phyloP scores from a whole-genome alignment of 2,888 invertebrate species.

The Meiosimyza decipiens region DNA sequence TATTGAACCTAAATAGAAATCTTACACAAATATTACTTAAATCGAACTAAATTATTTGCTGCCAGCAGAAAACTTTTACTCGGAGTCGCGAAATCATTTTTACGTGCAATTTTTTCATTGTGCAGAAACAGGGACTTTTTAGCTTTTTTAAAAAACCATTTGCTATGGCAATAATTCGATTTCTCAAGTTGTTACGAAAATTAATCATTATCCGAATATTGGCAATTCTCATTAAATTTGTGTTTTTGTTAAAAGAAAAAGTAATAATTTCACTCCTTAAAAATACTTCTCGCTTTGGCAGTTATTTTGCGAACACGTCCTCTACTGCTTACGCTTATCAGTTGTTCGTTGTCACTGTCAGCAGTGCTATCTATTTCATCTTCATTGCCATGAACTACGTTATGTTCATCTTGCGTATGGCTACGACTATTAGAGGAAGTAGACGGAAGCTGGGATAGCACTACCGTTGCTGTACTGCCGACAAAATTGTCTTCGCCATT shows the following conservation, averaged over 20 bases:
- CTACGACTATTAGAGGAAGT: constrained; percentile 34
- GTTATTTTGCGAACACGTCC: constrained; percentile 87
- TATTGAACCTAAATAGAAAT: constrained; percentile 11
- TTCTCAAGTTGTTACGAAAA: no score
- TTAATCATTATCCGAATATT: no score
- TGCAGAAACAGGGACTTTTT: no score
- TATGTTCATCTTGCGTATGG: constrained; percentile 24
- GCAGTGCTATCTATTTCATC: constrained; percentile 49
- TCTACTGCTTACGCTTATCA: constrained; percentile 78
- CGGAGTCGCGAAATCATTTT: no score
- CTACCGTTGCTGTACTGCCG: constrained; percentile 44
- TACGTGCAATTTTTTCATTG: no score
- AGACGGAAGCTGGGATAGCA: constrained; percentile 5
- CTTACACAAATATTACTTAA: constrained; percentile 11
- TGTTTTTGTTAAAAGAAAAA: background rate
- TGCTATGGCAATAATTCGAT: no score
- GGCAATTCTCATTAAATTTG: background rate
- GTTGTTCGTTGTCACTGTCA: constrained; percentile 58
- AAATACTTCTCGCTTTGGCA: constrained; percentile 78
- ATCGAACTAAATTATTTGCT: background rate
- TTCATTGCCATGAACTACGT: constrained; percentile 31
- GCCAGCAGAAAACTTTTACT: no score
- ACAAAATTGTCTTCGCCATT: constrained; percentile 42
- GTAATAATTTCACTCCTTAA: constrained; percentile 60
- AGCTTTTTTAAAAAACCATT: no score